phyloP scores from a whole-genome alignment of 1,140 invertebrate genomes.

The Dinothrombium tinctorium region DNA sequence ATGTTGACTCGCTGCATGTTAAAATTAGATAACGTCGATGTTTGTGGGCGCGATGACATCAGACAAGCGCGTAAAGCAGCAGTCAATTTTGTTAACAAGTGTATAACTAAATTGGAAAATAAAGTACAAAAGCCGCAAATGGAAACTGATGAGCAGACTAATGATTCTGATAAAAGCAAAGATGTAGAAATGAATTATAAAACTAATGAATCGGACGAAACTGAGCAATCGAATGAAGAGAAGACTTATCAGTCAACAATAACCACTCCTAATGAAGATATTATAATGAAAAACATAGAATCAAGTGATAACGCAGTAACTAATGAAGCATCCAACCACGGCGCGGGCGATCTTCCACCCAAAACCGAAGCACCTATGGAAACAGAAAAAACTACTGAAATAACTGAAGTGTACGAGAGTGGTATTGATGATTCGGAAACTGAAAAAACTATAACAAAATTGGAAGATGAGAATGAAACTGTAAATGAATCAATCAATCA shows the following conservation, averaged over 20 bases:
- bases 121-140: not conserved
- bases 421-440: not conserved
- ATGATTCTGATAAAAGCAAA: not conserved
- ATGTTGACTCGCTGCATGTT: conserved; percentile 77
- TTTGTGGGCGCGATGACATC: conserved; percentile 66
- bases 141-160: not conserved
- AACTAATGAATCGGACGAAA: too few species aligned
- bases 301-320: too few species aligned
- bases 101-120: conserved; percentile 49
- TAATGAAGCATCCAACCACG: too few species aligned
- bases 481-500: not conserved
- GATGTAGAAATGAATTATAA: not conserved
- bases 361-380: too few species aligned
- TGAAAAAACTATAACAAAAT: not conserved
- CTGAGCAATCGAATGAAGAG: too few species aligned
- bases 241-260: too few species aligned
- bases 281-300: too few species aligned
- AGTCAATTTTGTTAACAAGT: conserved; percentile 61
- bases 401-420: too few species aligned
- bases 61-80: conserved; percentile 57
- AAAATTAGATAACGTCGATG: conserved; percentile 71
- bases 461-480: not conserved
- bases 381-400: too few species aligned
- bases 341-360: too few species aligned
- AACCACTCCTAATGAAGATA: too few species aligned